Percentiles rank a stretch among this genome's conserved stretches.
These are phyloP conservation scores for Gasterosteus aculeatus DNA, from an alignment of 2,113 vertebrate species.

Conservation along the genomic window DNA sequence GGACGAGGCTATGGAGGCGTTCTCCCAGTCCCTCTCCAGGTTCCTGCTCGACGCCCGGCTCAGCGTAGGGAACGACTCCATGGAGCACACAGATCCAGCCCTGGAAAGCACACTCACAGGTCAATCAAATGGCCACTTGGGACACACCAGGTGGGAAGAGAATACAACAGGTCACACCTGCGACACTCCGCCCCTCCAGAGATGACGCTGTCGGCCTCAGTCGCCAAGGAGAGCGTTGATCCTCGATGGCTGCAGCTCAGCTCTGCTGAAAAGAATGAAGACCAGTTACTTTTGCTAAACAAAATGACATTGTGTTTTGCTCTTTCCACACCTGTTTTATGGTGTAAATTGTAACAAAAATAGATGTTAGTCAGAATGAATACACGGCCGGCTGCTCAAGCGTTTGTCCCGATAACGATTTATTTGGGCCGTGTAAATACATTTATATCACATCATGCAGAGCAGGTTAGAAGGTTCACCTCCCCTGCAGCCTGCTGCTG, in stretches of 20 bases:
- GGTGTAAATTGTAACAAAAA: neutral
- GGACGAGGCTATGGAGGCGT: constrained; percentile 91
- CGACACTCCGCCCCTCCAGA: constrained; percentile 88
- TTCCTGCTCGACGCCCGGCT: constrained; percentile 92
- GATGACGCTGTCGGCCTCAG: constrained; percentile 89
- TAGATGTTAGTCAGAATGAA: neutral
- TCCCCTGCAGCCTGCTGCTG: constrained; percentile 68
- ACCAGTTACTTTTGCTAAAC: neutral
- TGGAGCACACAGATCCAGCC: constrained; percentile 90
- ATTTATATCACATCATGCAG: constrained; percentile 58
- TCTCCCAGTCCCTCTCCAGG: constrained; percentile 96
- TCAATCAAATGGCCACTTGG: neutral
- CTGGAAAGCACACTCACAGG: constrained; percentile 65
- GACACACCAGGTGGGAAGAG: neutral
- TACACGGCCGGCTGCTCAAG: neutral
- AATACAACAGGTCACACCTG: constrained; percentile 77
- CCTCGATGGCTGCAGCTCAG: constrained; percentile 89
- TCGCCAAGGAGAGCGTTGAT: constrained; percentile 94
- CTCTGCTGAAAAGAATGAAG: constrained; percentile 80
- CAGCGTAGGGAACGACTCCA: constrained; percentile 90
- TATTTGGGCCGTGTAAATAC: constrained; percentile 6
- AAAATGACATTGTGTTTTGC: neutral
- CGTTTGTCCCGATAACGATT: neutral
- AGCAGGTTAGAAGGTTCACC: constrained; percentile 68
- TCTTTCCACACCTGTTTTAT: neutral